Percentiles rank a stretch among this genome's conserved stretches.
These are phyloP conservation scores for Thinocorus orbignyianus DNA, from an alignment of 2,113 vertebrate genomes.

Conservation along the genomic window DNA sequence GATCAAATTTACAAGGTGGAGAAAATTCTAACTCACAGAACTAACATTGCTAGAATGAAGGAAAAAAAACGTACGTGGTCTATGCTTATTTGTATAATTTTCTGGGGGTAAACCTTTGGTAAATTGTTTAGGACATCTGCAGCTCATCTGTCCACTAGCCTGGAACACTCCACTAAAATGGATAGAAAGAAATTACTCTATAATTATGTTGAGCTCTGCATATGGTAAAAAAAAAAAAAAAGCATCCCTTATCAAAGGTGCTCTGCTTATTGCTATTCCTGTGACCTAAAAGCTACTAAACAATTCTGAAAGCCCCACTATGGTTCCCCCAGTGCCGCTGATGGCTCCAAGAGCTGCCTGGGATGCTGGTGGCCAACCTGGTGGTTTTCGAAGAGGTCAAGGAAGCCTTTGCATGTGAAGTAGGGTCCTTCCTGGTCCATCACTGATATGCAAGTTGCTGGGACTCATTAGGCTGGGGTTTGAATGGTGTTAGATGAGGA, in stretches of 20 bases:
- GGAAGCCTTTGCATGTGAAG: background rate
- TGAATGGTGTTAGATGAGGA: background rate
- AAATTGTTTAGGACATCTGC: background rate
- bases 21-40: background rate
- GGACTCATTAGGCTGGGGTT: background rate
- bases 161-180: background rate
- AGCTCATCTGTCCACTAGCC: background rate
- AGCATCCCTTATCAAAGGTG: background rate
- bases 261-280: background rate
- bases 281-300: background rate
- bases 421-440: background rate
- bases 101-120: background rate
- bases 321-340: background rate
- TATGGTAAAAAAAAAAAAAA: too few relatives aligned
- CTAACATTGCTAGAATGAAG: background rate
- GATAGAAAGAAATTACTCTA: background rate
- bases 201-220: background rate
- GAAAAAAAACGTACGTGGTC: too few relatives aligned
- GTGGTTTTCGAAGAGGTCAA: background rate
- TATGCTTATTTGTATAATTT: background rate
- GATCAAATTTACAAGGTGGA: background rate
- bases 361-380: background rate
- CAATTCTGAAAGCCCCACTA: background rate
- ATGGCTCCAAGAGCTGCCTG: background rate
- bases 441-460: background rate